Evolutionary conservation across 2,888 invertebrate genomes (phyloP).

Genomic region (Uloborus plumipes): DNA sequence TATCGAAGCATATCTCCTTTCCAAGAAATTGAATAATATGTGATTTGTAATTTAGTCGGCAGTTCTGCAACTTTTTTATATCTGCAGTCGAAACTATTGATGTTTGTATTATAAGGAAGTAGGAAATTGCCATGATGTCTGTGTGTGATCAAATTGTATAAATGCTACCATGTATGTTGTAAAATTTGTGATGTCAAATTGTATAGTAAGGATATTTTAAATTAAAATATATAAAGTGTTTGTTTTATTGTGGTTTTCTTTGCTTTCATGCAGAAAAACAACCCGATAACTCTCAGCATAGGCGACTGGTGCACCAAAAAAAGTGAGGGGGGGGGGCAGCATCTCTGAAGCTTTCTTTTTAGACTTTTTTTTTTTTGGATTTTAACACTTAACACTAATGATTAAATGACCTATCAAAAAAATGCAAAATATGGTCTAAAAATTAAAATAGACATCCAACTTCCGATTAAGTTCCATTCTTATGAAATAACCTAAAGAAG

Average conservation of each 20-base stretch:
- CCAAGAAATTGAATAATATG: constrained; percentile 35
- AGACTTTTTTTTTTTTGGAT: no score
- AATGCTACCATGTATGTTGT: constrained; percentile 53
- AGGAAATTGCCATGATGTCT: constrained; percentile 42
- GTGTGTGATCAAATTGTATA: constrained; percentile 32
- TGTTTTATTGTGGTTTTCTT: constrained; percentile 32
- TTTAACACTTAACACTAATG: no score
- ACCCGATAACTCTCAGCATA: no score
- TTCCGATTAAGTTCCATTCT: no score
- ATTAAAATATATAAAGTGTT: constrained; percentile 63
- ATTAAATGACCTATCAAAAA: no score
- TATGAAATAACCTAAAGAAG: no score
- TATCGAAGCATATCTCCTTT: constrained; percentile 58
- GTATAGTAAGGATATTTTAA: constrained; percentile 65
- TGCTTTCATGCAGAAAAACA: no score
- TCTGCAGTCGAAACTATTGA: constrained; percentile 14
- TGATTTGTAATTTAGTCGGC: constrained; percentile 63
- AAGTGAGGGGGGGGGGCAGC: no score
- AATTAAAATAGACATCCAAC: no score
- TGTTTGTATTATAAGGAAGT: constrained; percentile 52
- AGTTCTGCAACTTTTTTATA: constrained; percentile 14
- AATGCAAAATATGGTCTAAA: no score
- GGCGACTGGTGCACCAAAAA: no score
- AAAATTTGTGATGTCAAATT: constrained; percentile 57
- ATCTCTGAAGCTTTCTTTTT: no score